A percentile compares a stretch with the other conserved stretches of the same genome.
Conservation (phyloP, 2,888 invertebrate species). For the Sympetrum striolatum region DNA sequence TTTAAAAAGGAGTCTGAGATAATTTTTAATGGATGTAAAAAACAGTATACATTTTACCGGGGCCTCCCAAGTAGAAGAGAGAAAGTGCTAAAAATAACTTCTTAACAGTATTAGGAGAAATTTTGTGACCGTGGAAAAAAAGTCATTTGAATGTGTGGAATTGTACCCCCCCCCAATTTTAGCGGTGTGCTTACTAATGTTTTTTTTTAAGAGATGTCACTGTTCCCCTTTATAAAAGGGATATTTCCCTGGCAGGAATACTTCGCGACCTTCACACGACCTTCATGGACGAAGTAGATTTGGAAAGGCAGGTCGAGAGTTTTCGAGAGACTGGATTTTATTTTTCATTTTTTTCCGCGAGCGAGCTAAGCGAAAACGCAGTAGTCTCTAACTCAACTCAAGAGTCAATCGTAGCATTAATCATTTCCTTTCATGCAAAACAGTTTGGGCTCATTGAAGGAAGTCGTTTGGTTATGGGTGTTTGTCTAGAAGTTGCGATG, state of each 20-base stretch:
- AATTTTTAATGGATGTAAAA: not conserved
- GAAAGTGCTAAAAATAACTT: not conserved
- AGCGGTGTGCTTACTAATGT: constrained; percentile 8
- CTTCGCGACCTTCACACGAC: too few relatives aligned
- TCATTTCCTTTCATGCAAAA: too few relatives aligned
- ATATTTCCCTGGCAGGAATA: not conserved
- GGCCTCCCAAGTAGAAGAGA: constrained; percentile 12
- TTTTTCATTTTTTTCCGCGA: too few relatives aligned
- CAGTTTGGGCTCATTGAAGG: too few relatives aligned
- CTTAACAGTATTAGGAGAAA: constrained; percentile 24
- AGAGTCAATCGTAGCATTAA: too few relatives aligned
- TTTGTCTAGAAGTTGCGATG: too few relatives aligned
- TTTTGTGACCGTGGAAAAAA: not conserved
- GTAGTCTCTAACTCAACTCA: too few relatives aligned
- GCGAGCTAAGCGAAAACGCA: too few relatives aligned
- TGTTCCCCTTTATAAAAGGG: not conserved
- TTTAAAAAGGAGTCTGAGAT: not conserved
- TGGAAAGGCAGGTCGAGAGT: too few relatives aligned
- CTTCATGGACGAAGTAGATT: too few relatives aligned
- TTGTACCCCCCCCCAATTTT: not conserved
- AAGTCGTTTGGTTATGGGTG: too few relatives aligned
- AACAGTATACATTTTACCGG: not conserved
- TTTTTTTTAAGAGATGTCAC: not conserved
- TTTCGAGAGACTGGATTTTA: too few relatives aligned
- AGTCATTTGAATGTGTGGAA: not conserved